Evolutionary conservation across 1,140 invertebrate species (phyloP), one percentile per base, ranked within the genome.

Genomic region (Drosophila suzukii): DNA sequence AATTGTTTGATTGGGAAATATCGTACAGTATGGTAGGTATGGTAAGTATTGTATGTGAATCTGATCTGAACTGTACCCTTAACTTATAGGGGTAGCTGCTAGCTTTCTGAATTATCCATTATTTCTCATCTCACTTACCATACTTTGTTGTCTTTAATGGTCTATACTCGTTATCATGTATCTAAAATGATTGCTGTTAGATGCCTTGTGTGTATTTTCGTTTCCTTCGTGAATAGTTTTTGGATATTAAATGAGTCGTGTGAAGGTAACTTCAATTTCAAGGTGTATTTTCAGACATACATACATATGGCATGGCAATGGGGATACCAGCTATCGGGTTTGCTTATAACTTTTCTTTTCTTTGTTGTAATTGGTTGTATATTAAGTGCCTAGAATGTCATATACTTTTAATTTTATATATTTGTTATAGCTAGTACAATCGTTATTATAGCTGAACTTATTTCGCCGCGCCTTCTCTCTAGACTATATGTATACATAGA

Each of bases 351-450:
- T 39, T 24, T 17, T 36, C 27, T 6, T 34, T 27, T 30, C n/a
- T 27, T 15, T 34, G 24, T 49, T 65, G 27, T 11, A 15, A 34
- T 49, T 68, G 47, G 17, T 55, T 79, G 59, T 72, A 73, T 49
- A 55, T 61, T 43, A 62, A 76, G 43, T 71, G 72, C 39, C 32
- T 72, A 81, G 57, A 77, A 53, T 73, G 66, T 56, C 51, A 63
- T 67, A 59, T 78, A 49, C 51, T 41, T 77, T 57, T 60, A 51
- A 61, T 75, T 47, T 47, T 66, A 58, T 78, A 60, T 63, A 68
- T 39, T 74, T 55, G 20, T 56, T 49, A 62, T 68, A 67, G 34
- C 53, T 73, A 70, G 74, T 81, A 71, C 56, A 58, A 72, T 72
- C 47, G 30, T 51, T 53, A 47, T 65, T 63, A 36, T 53, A 36